Conservation (phyloP, 2,888 invertebrate genomes). For the Arrhopalites spinosus region DNA sequence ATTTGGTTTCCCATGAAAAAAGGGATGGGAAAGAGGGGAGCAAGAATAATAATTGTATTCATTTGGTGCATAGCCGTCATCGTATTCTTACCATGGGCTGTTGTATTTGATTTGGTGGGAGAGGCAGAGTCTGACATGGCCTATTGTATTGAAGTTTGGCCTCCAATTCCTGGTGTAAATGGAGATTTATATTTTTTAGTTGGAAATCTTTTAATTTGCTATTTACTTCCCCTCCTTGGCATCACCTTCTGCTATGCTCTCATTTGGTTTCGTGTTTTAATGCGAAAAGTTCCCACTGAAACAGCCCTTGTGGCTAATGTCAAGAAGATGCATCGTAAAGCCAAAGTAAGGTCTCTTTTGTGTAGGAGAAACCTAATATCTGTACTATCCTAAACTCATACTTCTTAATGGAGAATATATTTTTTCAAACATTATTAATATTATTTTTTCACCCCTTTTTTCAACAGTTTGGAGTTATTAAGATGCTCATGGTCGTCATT, state of each 20-base stretch:
- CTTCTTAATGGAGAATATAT: too few relatives aligned
- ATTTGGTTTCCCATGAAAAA: constrained; percentile 61
- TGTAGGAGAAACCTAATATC: too few relatives aligned
- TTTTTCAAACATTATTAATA: too few relatives aligned
- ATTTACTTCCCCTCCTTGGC: constrained; percentile 63
- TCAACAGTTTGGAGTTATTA: constrained; percentile 59
- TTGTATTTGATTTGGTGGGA: constrained; percentile 84
- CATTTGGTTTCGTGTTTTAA: constrained; percentile 63
- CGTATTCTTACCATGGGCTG: constrained; percentile 86
- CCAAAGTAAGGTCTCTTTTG: too few relatives aligned
- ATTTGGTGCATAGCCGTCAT: constrained; percentile 87
- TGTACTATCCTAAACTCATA: too few relatives aligned
- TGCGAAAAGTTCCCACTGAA: constrained; percentile 59
- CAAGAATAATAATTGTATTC: constrained; percentile 82
- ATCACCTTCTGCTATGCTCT: constrained; percentile 64
- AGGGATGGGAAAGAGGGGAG: constrained; percentile 88
- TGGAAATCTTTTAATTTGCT: constrained; percentile 64
- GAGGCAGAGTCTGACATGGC: constrained; percentile 74
- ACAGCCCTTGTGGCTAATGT: constrained; percentile 57
- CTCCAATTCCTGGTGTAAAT: constrained; percentile 58
- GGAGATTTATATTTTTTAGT: constrained; percentile 63
- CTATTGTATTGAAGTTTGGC: constrained; percentile 64
- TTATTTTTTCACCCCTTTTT: too few relatives aligned
- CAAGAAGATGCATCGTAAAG: constrained; percentile 57
- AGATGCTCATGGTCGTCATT: constrained; percentile 65